Percentiles rank a stretch among this genome's conserved stretches.
phyloP scores from a whole-genome alignment of 2,113 vertebrate genomes.

The Protobothrops mucrosquamatus region DNA sequence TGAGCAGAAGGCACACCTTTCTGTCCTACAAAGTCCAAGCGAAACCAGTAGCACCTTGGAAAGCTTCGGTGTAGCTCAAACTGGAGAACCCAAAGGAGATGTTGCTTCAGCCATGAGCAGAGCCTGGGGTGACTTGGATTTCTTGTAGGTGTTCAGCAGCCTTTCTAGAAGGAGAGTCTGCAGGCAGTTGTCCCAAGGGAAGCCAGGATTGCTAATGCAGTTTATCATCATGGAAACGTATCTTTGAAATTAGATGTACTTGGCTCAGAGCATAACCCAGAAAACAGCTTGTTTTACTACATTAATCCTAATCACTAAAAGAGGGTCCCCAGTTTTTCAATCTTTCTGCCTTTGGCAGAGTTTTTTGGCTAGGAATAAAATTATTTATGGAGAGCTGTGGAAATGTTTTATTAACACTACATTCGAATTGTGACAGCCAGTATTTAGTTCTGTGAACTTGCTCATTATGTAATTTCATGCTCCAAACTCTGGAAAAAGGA shows the following conservation, averaged over 20 bases:
- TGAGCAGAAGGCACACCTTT: not conserved
- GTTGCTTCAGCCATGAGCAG: not conserved
- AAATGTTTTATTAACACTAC: slow-evolving; percentile 31
- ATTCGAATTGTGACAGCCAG: not conserved
- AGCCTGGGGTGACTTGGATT: not conserved
- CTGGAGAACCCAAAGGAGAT: not conserved
- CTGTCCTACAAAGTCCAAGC: not conserved
- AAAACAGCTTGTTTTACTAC: not conserved
- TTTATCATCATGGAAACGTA: not conserved
- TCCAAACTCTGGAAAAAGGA: not conserved
- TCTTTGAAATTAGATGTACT: not conserved
- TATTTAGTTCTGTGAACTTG: not conserved
- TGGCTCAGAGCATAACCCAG: not conserved
- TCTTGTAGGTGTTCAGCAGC: not conserved
- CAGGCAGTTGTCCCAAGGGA: not conserved
- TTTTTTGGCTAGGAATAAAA: not conserved
- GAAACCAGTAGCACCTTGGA: not conserved
- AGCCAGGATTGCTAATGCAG: not conserved
- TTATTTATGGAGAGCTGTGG: slow-evolving; percentile 6
- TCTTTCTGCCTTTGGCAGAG: not conserved
- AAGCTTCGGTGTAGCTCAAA: not conserved
- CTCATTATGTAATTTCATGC: not conserved
- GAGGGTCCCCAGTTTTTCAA: not conserved
- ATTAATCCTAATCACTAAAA: not conserved
- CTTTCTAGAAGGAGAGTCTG: not conserved